Percentiles rank a stretch among this genome's conserved stretches.
Evolutionary conservation across 2,888 invertebrate species (phyloP).

Genomic region (Patella depressa): DNA sequence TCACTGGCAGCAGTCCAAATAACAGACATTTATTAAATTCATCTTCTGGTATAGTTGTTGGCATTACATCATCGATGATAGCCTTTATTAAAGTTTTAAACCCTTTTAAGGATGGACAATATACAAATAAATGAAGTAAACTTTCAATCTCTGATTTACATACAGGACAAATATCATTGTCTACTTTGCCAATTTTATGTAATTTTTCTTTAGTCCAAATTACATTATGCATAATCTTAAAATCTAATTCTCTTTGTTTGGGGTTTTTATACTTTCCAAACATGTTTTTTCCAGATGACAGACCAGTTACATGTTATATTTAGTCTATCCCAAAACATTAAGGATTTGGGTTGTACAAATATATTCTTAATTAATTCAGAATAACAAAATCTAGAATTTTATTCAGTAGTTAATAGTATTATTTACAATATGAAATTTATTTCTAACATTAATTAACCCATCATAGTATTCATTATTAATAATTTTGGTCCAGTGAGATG

Average conservation of each 20-base stretch:
- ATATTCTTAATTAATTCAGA: not conserved
- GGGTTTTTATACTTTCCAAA: not conserved
- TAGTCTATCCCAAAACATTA: not conserved
- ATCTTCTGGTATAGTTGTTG: slow-evolving; percentile 4
- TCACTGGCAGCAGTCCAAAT: not conserved
- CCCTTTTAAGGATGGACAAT: not conserved
- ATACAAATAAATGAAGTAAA: not conserved
- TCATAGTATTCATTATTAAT: too few relatives aligned
- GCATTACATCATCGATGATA: not conserved
- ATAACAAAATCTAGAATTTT: not conserved
- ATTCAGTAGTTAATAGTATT: too few relatives aligned
- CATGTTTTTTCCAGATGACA: not conserved
- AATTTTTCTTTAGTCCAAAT: not conserved
- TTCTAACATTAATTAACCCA: too few relatives aligned
- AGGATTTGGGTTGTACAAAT: not conserved
- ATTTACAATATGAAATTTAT: too few relatives aligned
- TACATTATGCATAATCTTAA: not conserved
- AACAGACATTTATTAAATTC: not conserved
- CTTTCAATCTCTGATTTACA: not conserved
- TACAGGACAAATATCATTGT: slow-evolving; percentile 1
- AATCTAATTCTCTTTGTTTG: not conserved
- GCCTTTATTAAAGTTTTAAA: not conserved
- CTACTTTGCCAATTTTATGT: not conserved
- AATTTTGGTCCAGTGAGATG: too few relatives aligned
- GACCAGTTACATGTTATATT: not conserved